Percentiles rank a stretch among this genome's conserved stretches.
Evolutionary conservation across 1,140 invertebrate genomes (phyloP).

Genomic region (Caenorhabditis remanei): DNA sequence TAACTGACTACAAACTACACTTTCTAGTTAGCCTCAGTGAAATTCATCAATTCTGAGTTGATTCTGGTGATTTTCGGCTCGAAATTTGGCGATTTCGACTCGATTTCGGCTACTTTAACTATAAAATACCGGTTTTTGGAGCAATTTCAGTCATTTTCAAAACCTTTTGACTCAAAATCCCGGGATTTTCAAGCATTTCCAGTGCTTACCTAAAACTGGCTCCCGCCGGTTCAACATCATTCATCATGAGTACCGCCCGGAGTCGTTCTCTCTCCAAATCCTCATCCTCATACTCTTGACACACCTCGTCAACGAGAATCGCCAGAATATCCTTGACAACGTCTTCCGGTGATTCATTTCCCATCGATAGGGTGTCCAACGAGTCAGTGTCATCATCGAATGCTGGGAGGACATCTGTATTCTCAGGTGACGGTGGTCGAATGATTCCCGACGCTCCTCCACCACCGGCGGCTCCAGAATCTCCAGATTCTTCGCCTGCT

Average conservation of each 20-base stretch:
- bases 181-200: not conserved
- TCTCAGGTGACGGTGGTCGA: not conserved
- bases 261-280: slow-evolving; percentile 36
- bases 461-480: not conserved
- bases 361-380: slow-evolving; percentile 12
- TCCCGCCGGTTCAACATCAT: not conserved
- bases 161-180: not conserved
- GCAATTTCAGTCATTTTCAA: not conserved
- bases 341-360: not conserved
- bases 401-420: not conserved
- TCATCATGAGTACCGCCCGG: not conserved
- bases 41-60: no score
- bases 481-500: slow-evolving; percentile 5
- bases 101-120: no score
- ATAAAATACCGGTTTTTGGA: no score
- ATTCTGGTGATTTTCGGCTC: no score
- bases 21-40: no score
- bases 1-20: no score
- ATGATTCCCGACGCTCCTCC: not conserved
- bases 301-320: slow-evolving; percentile 32
- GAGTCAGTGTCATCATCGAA: slow-evolving; percentile 41
- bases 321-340: not conserved
- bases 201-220: not conserved
- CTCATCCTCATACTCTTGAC: slow-evolving; percentile 14
- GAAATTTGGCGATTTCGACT: no score